These are phyloP conservation scores for Pipistrellus pygmaeus DNA, from an alignment of 2,797 vertebrate genomes.

Conservation along the genomic window DNA sequence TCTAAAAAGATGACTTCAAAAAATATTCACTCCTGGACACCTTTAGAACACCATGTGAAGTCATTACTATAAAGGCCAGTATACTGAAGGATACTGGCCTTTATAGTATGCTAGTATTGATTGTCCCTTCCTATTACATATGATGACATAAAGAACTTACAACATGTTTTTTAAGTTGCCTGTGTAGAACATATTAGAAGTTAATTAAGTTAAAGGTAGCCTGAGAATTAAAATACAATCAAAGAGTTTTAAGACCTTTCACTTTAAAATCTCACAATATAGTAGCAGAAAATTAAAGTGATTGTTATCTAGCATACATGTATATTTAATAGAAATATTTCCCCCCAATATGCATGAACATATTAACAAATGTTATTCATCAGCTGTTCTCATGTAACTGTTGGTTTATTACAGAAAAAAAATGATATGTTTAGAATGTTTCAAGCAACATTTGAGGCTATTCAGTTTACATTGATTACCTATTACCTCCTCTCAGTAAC, in stretches of 20 bases:
- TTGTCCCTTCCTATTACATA: background rate
- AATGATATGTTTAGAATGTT: background rate
- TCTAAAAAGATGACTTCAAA: constrained; percentile 39
- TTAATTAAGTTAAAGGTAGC: background rate
- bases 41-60: background rate
- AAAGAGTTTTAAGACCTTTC: background rate
- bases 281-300: background rate
- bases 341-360: background rate
- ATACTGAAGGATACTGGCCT: background rate
- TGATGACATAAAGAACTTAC: background rate
- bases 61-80: background rate
- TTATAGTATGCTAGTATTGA: background rate
- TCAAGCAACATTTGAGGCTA: constrained; percentile 10
- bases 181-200: background rate
- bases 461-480: background rate
- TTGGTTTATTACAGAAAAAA: background rate
- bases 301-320: background rate
- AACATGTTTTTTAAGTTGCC: background rate
- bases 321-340: background rate
- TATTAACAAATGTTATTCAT: background rate
- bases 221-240: constrained; percentile 5
- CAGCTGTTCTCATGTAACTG: background rate
- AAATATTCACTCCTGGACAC: background rate
- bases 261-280: background rate
- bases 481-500: background rate